Evolutionary conservation across 2,113 vertebrate genomes (phyloP).

Genomic region (Rhea pennata): DNA sequence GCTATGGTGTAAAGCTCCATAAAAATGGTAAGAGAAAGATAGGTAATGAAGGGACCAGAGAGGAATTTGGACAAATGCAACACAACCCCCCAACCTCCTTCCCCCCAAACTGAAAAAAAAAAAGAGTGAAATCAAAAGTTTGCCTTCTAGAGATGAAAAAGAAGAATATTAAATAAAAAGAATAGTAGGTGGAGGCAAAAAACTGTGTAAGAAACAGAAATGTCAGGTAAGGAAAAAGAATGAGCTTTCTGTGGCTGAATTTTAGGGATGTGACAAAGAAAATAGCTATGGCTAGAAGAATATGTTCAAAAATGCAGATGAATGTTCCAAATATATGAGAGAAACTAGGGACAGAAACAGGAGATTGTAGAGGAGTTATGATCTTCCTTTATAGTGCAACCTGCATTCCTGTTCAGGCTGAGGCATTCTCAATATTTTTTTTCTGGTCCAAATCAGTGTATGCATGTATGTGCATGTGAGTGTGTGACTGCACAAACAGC

Average conservation of each 20-base stretch:
- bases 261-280: not conserved
- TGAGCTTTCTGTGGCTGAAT: not conserved
- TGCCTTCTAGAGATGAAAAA: not conserved
- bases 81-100: too few species aligned
- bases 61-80: not conserved
- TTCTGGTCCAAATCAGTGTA: slow-evolving; percentile 15
- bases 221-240: not conserved
- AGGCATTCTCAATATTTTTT: not conserved
- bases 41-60: not conserved
- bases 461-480: not conserved
- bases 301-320: not conserved
- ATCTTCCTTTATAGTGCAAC: not conserved
- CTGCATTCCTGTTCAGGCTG: not conserved
- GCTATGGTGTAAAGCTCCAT: not conserved
- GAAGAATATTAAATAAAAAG: not conserved
- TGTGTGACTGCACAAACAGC: not conserved
- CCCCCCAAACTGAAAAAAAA: not conserved
- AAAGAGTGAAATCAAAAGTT: slow-evolving; percentile 36
- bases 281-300: not conserved
- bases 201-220: not conserved
- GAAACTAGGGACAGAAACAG: not conserved
- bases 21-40: not conserved
- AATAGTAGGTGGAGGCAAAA: not conserved
- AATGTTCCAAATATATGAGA: not conserved
- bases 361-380: not conserved